Evolutionary conservation across 1,140 invertebrate species (phyloP).

Genomic region (Neodiprion virginianus): DNA sequence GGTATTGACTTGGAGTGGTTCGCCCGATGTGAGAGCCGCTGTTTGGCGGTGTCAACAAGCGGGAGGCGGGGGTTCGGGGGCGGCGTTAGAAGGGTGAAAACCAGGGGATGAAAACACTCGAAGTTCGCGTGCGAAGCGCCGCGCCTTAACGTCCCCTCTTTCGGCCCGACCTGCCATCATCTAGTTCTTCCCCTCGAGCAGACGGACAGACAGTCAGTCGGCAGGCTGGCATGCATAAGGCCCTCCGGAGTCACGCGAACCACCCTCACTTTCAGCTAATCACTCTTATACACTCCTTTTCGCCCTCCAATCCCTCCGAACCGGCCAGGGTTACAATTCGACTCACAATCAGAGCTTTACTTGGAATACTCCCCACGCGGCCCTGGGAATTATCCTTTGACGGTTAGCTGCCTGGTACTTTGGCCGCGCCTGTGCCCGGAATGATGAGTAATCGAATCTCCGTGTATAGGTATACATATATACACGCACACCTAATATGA

Average conservation of each 20-base stretch:
- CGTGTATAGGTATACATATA: too few species aligned
- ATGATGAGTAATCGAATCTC: background rate
- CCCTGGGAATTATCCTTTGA: too few species aligned
- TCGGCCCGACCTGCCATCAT: background rate
- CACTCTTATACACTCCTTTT: constrained; percentile 40
- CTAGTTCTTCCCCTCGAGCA: background rate
- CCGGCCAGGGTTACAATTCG: background rate
- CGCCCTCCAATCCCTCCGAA: background rate
- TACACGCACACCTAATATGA: background rate
- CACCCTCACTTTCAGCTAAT: constrained; percentile 48
- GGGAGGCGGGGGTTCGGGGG: background rate
- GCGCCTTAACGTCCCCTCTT: constrained; percentile 26
- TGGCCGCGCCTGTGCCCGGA: background rate
- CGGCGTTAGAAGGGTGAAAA: constrained; percentile 14
- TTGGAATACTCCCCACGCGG: too few species aligned
- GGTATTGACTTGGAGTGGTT: too few species aligned
- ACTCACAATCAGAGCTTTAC: background rate
- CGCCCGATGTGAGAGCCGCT: background rate
- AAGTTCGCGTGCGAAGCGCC: constrained; percentile 31
- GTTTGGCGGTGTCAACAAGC: constrained; percentile 3
- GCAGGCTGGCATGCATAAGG: background rate
- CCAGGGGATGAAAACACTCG: constrained; percentile 21
- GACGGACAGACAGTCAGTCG: background rate
- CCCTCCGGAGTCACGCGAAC: background rate
- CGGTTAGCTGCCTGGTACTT: too few species aligned